Conservation (phyloP, 1,140 invertebrate species). For the Hypsibius dujardini region DNA sequence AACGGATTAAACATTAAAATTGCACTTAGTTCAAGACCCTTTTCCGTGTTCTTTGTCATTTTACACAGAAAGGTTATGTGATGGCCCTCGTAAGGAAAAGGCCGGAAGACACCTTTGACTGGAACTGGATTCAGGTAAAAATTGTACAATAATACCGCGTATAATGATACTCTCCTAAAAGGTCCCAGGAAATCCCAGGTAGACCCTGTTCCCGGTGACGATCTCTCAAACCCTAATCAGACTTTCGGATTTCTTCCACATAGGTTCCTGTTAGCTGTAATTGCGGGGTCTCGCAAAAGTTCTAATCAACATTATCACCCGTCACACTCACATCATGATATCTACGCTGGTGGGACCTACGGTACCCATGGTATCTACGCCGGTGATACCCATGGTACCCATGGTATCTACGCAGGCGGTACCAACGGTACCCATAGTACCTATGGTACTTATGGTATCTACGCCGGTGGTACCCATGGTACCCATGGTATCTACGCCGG, state of each 20-base stretch:
- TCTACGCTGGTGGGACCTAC: no score
- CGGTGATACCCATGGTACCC: no score
- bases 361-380: no score
- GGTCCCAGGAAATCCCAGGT: no score
- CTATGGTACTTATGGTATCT: no score
- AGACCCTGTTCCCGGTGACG: background rate
- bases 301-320: background rate
- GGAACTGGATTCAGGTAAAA: constrained; percentile 15
- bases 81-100: background rate
- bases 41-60: background rate
- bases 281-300: background rate
- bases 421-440: no score
- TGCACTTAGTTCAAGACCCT: background rate
- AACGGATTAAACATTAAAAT: background rate
- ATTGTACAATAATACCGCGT: background rate
- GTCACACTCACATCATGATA: no score
- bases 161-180: no score
- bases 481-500: no score
- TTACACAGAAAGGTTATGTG: constrained; percentile 5
- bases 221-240: background rate
- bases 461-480: no score
- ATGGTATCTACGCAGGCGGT: no score
- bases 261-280: constrained; percentile 9
- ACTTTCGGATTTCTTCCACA: background rate
- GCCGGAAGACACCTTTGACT: background rate